Base-by-base conservation (phyloP, 2,797 vertebrate genomes). In the Rhinoraja longicauda region DNA sequence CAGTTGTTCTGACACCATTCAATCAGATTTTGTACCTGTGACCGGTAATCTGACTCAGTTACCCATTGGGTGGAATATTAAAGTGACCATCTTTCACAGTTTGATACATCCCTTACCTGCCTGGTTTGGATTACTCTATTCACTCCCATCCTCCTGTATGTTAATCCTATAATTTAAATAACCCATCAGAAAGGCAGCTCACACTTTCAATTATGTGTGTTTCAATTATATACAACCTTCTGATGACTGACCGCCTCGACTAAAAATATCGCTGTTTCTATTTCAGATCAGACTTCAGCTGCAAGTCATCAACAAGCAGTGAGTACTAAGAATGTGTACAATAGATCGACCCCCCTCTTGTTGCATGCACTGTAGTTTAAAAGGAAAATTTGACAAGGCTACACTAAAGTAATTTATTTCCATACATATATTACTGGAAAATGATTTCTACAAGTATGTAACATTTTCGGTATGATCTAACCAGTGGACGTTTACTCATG, bases 241-340 rank as follows among this genome's bases (percentile, higher is more conserved):
- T 78, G 78, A 81, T 76, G 95, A 95, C 94, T 94, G 93, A 93
- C 94, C 93, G 13, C 45, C 45, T 45, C 4, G 93, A 94, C 90
- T 94, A 75, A 73, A 79, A 59, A 93, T 95, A 57, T 94, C 93
- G 93, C 82, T 94, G 93, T 95, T 95, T 97, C 93, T 95, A 93
- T 97, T 97, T 94, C 97, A 99, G 98, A 97, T 99, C 98, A 93
- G 98, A 99, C 95, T 98, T 98, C 97, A 99, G 98, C 96, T 97
- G 96, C 93, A 95, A 98, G 97, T 99, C 98, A 93, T 98, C 98
- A 93, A 97, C 98, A 6, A 98, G 97, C 97, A 98, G 98, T 99
- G 96, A 99, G 98, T 99, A 97, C 45, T 53, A 29, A 75, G 26
- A 75, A 24, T 1, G 62, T n/a, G 21, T 26, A n/a, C 7, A 24